These are phyloP conservation scores for Sogatella furcifera DNA, from an alignment of 1,140 invertebrate genomes.

Conservation along the genomic window DNA sequence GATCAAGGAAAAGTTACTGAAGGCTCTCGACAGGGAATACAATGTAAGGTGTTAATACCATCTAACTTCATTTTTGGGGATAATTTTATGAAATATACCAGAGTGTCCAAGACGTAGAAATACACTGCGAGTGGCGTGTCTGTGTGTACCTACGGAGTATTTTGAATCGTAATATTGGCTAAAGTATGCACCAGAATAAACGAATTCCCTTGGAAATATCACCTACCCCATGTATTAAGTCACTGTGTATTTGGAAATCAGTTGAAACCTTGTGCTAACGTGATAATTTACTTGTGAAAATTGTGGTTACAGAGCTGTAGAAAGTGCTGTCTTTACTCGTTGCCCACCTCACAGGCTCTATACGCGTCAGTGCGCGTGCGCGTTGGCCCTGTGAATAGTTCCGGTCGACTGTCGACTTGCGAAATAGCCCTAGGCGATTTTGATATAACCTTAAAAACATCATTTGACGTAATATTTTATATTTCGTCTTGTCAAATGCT, in stretches of 20 bases:
- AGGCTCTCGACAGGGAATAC: slow-evolving; percentile 47
- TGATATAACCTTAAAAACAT: not conserved
- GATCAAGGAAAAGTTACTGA: slow-evolving; percentile 49
- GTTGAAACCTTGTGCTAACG: not conserved
- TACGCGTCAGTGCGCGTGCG: slow-evolving; percentile 28
- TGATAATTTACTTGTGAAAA: slow-evolving; percentile 22
- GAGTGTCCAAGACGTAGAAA: slow-evolving; percentile 18
- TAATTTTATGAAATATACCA: slow-evolving; percentile 10
- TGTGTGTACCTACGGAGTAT: slow-evolving; percentile 14
- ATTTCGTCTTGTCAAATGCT: no score
- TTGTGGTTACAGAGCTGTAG: slow-evolving; percentile 22
- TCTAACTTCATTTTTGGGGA: slow-evolving; percentile 14
- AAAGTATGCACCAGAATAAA: slow-evolving; percentile 11
- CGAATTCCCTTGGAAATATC: not conserved
- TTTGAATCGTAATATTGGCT: slow-evolving; percentile 22
- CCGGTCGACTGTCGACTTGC: slow-evolving; percentile 14
- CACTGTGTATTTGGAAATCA: not conserved
- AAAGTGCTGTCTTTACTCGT: slow-evolving; percentile 24
- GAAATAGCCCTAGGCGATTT: not conserved
- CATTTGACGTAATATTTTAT: not conserved
- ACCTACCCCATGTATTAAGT: not conserved
- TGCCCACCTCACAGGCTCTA: slow-evolving; percentile 23
- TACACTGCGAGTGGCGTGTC: slow-evolving; percentile 25
- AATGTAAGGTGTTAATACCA: slow-evolving; percentile 41
- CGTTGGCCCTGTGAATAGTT: slow-evolving; percentile 18